Conservation (phyloP, 2,797 vertebrate genomes). For the Hoplostethus atlanticus region DNA sequence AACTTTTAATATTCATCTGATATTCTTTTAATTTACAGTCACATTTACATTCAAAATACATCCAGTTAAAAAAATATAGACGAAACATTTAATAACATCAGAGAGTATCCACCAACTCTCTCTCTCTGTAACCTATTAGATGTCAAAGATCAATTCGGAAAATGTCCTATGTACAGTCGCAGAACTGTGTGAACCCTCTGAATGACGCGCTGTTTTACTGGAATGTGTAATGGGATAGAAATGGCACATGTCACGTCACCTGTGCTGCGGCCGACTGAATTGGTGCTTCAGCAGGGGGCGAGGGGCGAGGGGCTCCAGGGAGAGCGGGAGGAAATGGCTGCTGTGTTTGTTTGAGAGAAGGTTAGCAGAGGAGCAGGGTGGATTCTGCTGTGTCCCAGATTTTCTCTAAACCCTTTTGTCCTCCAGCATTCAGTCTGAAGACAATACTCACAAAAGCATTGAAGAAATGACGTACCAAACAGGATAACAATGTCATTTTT, state of each 20-base stretch:
- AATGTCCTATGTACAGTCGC: neutral
- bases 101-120: neutral
- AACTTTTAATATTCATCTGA: neutral
- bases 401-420: slow-evolving; percentile 79
- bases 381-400: slow-evolving; percentile 81
- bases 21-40: neutral
- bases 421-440: slow-evolving; percentile 71
- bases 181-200: neutral
- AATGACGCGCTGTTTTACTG: slow-evolving; percentile 40
- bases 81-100: neutral
- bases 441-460: slow-evolving; percentile 75
- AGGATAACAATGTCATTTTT: slow-evolving; percentile 60
- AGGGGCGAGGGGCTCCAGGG: slow-evolving; percentile 64
- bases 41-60: slow-evolving; percentile 9
- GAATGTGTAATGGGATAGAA: slow-evolving; percentile 53
- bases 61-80: neutral
- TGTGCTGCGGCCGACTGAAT: slow-evolving; percentile 66
- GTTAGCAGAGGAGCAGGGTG: slow-evolving; percentile 78
- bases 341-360: slow-evolving; percentile 77
- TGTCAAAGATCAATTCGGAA: slow-evolving; percentile 6
- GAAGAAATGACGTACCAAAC: slow-evolving; percentile 75
- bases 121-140: neutral
- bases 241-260: slow-evolving; percentile 71
- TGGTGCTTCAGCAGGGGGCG: slow-evolving; percentile 63
- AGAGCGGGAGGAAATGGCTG: slow-evolving; percentile 77